Evolutionary conservation across 2,888 invertebrate genomes (phyloP).

Genomic region (Lydus trimaculatus): DNA sequence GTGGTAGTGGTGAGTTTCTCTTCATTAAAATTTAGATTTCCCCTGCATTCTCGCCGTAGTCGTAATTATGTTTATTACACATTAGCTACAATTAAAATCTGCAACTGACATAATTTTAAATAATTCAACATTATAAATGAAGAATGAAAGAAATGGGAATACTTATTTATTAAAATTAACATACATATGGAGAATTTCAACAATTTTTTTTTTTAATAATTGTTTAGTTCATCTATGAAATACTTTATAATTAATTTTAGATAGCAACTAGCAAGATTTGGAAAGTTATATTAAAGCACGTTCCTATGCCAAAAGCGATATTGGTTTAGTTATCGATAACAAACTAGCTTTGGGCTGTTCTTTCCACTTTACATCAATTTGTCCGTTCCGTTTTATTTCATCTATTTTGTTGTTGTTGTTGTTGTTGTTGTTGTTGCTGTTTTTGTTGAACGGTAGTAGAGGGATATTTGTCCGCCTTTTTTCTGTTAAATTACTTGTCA

Average conservation of each 20-base stretch:
- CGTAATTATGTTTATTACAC: conserved; percentile 39
- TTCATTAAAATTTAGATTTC: conserved; percentile 54
- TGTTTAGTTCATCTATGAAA: no score
- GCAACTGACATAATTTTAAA: conserved; percentile 3
- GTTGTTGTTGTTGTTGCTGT: no score
- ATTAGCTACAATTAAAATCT: conserved; percentile 38
- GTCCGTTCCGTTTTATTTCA: neutral
- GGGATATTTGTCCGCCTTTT: neutral
- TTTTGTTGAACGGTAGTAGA: neutral
- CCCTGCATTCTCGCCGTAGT: conserved; percentile 42
- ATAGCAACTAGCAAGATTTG: neutral
- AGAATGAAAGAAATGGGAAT: neutral
- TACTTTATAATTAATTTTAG: neutral
- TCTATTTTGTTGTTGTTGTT: neutral
- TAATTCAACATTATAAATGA: neutral
- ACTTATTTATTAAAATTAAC: neutral
- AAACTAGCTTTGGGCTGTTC: neutral
- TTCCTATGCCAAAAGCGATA: neutral
- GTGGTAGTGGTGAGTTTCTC: conserved; percentile 19
- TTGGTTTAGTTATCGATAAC: neutral
- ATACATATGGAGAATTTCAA: neutral
- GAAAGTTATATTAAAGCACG: neutral
- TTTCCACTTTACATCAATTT: neutral
- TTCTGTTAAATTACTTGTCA: neutral
- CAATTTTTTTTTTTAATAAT: no score